Evolutionary conservation across 2,113 vertebrate genomes (phyloP).

Genomic region (Tursiops truncatus): DNA sequence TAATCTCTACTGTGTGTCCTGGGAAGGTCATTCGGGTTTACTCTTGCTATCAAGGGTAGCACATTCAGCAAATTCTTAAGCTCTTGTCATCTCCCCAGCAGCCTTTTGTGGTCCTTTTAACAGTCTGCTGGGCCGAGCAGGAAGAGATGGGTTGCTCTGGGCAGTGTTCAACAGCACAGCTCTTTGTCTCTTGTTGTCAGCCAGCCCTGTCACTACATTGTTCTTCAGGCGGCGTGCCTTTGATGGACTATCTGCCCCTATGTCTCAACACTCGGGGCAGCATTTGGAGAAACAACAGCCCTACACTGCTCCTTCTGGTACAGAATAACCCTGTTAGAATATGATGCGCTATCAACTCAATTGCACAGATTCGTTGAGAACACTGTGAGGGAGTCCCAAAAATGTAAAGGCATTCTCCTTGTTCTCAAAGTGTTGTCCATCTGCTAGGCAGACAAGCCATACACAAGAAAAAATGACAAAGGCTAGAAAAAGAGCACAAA

Average conservation of each 20-base stretch:
- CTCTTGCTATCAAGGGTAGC: conserved; percentile 59
- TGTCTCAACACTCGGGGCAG: conserved; percentile 60
- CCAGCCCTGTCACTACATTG: conserved; percentile 46
- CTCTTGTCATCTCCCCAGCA: conserved; percentile 68
- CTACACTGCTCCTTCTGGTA: background rate
- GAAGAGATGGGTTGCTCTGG: conserved; percentile 46
- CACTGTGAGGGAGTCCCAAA: background rate
- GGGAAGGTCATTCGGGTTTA: conserved; percentile 68
- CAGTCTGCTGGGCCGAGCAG: conserved; percentile 34
- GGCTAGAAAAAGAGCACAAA: background rate
- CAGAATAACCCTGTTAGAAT: background rate
- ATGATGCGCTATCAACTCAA: background rate
- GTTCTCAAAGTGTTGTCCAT: background rate
- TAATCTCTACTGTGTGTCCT: background rate
- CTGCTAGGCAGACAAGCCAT: background rate
- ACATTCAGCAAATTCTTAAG: conserved; percentile 77
- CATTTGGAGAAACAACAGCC: conserved; percentile 51
- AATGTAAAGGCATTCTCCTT: background rate
- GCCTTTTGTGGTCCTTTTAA: conserved; percentile 72
- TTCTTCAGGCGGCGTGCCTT: conserved; percentile 49
- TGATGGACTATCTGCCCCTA: conserved; percentile 61
- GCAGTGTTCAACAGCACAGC: conserved; percentile 67
- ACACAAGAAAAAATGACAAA: background rate
- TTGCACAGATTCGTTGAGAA: background rate
- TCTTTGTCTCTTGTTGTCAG: conserved; percentile 74